Evolutionary conservation across 2,113 vertebrate genomes (phyloP), one percentile per base, ranked within the genome.

Genomic region (Cyprinodon variegatus): DNA sequence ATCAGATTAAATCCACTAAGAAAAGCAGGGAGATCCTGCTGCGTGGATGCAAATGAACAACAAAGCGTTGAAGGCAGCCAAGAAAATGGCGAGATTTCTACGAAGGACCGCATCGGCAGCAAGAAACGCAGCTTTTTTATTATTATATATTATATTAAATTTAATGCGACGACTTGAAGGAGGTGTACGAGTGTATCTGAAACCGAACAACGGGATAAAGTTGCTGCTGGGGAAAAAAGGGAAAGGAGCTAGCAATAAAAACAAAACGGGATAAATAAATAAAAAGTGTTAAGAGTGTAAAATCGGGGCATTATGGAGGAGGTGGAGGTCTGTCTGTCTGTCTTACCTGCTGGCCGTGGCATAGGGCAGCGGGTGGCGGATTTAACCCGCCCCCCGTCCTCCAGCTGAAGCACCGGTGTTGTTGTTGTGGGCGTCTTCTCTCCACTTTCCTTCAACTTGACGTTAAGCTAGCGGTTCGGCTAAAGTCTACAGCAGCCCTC

Each of bases 281-380:
- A 41, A 61, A 38, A 37, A 15, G 37, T 38, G 13, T 9, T 9
- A 38, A 37, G 61, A 8, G 11, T 29, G n/a, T 29, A 39, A 64
- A 20, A 64, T 1, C 2, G 20, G 22, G 63, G 48, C 15, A 29
- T 4, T 12, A 65, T 38, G 13, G 63, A 8, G 53, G 57, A 46
- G 13, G 15, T 48, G 65, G 4, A 57, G 79, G 4, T 41, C 4
- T 50, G 22, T 50, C n/a, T 50, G 10, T 45, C 0, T 9, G 72
- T 82, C 5, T 66, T 94, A 94, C 94, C 94, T 94, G 84, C 65
- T 81, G 43, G 79, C 83, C 84, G 92, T 92, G 89, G 89, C 93
- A 94, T 93, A 91, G 66, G 50, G 50, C 20, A 57, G 29, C 50
- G 8, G 92, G 91, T 78, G 86, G 79, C 88, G 78, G 86, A 63